A percentile compares a stretch with the other conserved stretches of the same genome.
These are phyloP conservation scores for Drosophila lacicola DNA, from an alignment of 2,888 invertebrate species.

Conservation along the genomic window DNA sequence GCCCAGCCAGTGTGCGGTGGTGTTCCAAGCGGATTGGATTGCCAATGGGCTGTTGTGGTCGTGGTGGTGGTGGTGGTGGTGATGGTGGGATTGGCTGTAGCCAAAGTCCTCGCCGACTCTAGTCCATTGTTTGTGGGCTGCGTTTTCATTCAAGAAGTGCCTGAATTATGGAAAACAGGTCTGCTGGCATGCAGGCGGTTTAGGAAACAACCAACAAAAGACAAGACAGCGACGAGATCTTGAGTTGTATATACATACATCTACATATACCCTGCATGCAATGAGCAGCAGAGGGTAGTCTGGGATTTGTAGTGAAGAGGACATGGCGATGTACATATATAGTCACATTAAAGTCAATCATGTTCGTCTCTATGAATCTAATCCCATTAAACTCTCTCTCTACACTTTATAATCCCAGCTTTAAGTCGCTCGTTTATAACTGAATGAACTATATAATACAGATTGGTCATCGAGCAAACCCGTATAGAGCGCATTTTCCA, in stretches of 20 bases:
- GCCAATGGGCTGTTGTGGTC: neutral
- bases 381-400: too few species aligned
- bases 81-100: slow-evolving; percentile 47
- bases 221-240: slow-evolving; percentile 33
- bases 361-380: too few species aligned
- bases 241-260: neutral
- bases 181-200: slow-evolving; percentile 70
- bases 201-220: slow-evolving; percentile 40
- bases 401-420: too few species aligned
- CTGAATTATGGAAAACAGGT: slow-evolving; percentile 76
- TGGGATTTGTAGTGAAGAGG: neutral
- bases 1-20: slow-evolving; percentile 8
- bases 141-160: slow-evolving; percentile 70
- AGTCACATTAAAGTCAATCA: too few species aligned
- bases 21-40: slow-evolving; percentile 28
- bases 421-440: too few species aligned
- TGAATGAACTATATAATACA: too few species aligned
- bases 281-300: neutral
- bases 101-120: slow-evolving; percentile 34
- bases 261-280: slow-evolving; percentile 9
- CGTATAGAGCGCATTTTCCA: too few species aligned
- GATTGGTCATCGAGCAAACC: too few species aligned
- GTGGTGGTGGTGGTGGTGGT: too few species aligned
- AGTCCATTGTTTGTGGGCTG: slow-evolving; percentile 63
- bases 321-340: too few species aligned